Evolutionary conservation across 1,140 invertebrate genomes (phyloP), one percentile per base, ranked within the genome.

Genomic region (Cheumatopsyche charites): DNA sequence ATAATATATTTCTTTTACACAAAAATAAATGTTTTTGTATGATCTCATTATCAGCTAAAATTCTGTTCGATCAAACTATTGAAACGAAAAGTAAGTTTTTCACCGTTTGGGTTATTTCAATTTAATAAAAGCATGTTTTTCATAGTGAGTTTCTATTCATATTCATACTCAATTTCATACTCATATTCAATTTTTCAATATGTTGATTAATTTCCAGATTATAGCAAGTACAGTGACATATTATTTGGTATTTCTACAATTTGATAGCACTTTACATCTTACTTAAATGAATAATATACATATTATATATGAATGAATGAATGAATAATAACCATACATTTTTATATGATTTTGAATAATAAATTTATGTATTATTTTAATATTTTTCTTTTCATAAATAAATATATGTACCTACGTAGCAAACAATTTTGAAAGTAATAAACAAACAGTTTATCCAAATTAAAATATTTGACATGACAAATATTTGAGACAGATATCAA

Each of bases 41-140:
- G 12, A 67, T 68, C n/a, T 47, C 42, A 13, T 3, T 73, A 67
- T 67, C 52, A 73, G 72, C 29, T 73, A 29, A 70, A 67, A 61
- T 52, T 67, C 36, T 62, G 62, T 67, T 73, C 72, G 1, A 42
- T 70, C 19, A 67, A 71, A 62, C 63, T 73, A 13, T 47, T 61
- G 23, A 67, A 70, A 26, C 72, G 70, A 41, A 66, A 70, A 26
- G 52, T 73, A 6, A 29, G 15, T 42, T 66, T 73, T 41, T 47
- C 62, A 0, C 62, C 49, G 0, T 73, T 26, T 19, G 72, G 72
- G 47, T 66, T 73, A 62, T 61, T 73, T 47, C 6, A 21, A 49
- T 67, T 70, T 62, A 62, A 73, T 15, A 70, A 71, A 43, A 45
- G 52, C 17, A 67, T 70, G 7, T 21, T 67, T 47, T 52, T 70